Percentiles rank a stretch among this genome's conserved stretches.
These are phyloP conservation scores for Enteromius fasciolatus DNA, from an alignment of 2,797 vertebrate species.

Conservation along the genomic window DNA sequence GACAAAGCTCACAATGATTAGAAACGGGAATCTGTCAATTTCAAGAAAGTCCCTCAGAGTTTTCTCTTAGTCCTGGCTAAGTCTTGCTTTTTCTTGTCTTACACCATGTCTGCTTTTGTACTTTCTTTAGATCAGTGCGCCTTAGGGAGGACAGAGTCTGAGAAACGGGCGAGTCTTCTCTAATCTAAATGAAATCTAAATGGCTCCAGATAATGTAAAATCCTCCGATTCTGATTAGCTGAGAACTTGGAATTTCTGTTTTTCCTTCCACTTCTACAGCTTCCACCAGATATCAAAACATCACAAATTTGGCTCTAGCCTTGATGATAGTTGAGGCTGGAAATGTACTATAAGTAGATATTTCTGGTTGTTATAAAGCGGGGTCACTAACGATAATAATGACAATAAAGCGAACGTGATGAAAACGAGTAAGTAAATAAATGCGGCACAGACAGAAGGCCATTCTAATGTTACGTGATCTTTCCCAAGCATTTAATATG, in stretches of 20 bases:
- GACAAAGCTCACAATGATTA: slow-evolving; percentile 50
- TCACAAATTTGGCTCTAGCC: background rate
- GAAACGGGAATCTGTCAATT: slow-evolving; percentile 13
- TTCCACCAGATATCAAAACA: background rate
- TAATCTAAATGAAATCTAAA: background rate
- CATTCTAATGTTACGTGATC: too few relatives aligned
- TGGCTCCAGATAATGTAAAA: background rate
- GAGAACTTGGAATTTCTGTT: background rate
- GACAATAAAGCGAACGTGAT: too few relatives aligned
- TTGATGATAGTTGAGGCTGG: background rate
- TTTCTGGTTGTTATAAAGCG: background rate
- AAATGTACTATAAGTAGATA: background rate
- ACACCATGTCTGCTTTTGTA: slow-evolving; percentile 14
- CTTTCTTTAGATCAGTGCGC: background rate
- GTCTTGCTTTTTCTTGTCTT: slow-evolving; percentile 16
- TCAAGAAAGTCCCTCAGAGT: slow-evolving; percentile 9
- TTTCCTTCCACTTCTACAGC: background rate
- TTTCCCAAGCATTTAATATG: too few relatives aligned
- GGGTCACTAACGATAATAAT: background rate
- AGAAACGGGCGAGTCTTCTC: background rate
- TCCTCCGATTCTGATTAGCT: background rate
- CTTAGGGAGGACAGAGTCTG: background rate
- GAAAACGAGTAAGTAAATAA: too few relatives aligned
- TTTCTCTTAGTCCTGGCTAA: slow-evolving; percentile 20
- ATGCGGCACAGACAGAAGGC: too few relatives aligned